Evolutionary conservation across 2,888 invertebrate genomes (phyloP).

Genomic region (Sthenelais limicola): DNA sequence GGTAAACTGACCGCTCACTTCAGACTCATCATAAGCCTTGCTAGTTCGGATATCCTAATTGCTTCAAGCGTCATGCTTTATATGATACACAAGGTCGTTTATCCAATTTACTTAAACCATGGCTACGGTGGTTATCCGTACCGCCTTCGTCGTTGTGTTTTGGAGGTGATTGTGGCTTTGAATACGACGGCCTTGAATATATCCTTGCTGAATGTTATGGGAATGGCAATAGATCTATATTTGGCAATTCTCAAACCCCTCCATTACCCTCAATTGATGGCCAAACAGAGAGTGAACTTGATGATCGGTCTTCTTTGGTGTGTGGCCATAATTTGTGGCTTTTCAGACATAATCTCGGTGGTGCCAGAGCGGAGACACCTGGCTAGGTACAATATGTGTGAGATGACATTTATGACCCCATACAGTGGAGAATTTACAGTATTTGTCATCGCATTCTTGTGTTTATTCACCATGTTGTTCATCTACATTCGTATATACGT

Average conservation of each 20-base stretch:
- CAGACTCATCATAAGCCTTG: conserved; percentile 61
- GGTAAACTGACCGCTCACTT: conserved; percentile 58
- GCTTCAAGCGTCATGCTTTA: conserved; percentile 58
- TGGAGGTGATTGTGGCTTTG: conserved; percentile 56
- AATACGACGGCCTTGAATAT: conserved; percentile 59
- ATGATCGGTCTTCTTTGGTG: conserved; percentile 49
- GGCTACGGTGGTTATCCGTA: conserved; percentile 46
- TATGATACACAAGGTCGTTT: conserved; percentile 56
- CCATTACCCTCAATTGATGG: conserved; percentile 49
- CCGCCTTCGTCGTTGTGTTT: conserved; percentile 55
- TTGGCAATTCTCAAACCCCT: conserved; percentile 51
- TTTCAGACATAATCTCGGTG: conserved; percentile 49
- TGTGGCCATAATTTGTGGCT: conserved; percentile 47
- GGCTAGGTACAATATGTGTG: conserved; percentile 57
- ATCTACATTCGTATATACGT: conserved; percentile 60
- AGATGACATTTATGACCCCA: conserved; percentile 55
- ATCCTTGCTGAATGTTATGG: conserved; percentile 51
- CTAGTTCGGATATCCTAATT: conserved; percentile 60
- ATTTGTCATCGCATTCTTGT: conserved; percentile 56
- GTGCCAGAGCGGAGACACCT: conserved; percentile 42
- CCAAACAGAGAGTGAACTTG: conserved; percentile 29
- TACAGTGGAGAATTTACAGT: conserved; percentile 62
- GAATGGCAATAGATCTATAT: conserved; percentile 53
- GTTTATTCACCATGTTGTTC: conserved; percentile 56
- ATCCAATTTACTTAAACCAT: conserved; percentile 34